Evolutionary conservation across 1,140 invertebrate species (phyloP).

Genomic region (Cephus cinctus): DNA sequence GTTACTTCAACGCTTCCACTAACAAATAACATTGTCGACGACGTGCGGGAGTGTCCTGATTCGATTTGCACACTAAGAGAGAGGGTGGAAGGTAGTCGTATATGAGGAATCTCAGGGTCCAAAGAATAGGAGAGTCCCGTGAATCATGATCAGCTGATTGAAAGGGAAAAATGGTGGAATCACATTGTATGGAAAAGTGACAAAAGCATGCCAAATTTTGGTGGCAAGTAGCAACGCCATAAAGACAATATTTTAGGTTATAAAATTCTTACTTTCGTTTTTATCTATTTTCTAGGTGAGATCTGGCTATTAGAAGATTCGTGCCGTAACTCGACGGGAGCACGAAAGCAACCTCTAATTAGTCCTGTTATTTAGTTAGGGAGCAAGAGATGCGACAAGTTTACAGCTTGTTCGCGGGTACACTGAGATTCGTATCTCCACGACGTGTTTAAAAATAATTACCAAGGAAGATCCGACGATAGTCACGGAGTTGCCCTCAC

Average conservation of each 20-base stretch:
- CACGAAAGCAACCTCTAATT: slow-evolving; percentile 33
- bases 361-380: slow-evolving; percentile 43
- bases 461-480: slow-evolving; percentile 50
- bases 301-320: too few relatives aligned
- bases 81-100: too few relatives aligned
- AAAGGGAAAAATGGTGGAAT: not conserved
- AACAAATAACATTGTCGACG: slow-evolving; percentile 55
- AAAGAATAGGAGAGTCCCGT: too few relatives aligned
- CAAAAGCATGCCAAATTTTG: too few relatives aligned
- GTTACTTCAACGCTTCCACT: slow-evolving; percentile 53
- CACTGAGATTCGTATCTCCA: slow-evolving; percentile 49
- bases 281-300: too few relatives aligned
- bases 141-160: not conserved
- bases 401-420: slow-evolving; percentile 28
- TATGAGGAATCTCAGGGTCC: too few relatives aligned
- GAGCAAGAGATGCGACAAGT: slow-evolving; percentile 22
- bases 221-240: too few relatives aligned
- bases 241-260: too few relatives aligned
- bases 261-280: too few relatives aligned
- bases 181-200: not conserved
- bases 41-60: slow-evolving; percentile 45
- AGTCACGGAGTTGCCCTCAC: slow-evolving; percentile 54
- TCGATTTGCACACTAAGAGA: slow-evolving; percentile 45
- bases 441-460: slow-evolving; percentile 59
- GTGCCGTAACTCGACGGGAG: slow-evolving; percentile 24